phyloP scores from a whole-genome alignment of 2,797 vertebrate species.

The Urosaurus nigricauda region DNA sequence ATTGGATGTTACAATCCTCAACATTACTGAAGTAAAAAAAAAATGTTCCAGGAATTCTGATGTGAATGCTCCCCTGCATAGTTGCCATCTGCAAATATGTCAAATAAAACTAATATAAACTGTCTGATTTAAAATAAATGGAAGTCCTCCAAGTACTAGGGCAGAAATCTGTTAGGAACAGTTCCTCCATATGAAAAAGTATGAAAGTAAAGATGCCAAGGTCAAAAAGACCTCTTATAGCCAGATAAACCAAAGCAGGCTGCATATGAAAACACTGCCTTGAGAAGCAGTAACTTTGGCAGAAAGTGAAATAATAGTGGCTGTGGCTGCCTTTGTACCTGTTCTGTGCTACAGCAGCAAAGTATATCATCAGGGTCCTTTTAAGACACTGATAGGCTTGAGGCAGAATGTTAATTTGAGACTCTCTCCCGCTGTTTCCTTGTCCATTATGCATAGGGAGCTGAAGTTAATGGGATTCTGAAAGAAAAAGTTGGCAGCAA shows the following conservation, averaged over 20 bases:
- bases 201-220: slow-evolving; percentile 60
- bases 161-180: slow-evolving; percentile 70
- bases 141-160: slow-evolving; percentile 52
- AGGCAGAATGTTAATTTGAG: too few species aligned
- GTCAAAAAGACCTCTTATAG: slow-evolving; percentile 76
- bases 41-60: not conserved
- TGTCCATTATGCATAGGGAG: too few species aligned
- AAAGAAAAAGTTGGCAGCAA: too few species aligned
- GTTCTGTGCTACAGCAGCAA: not conserved
- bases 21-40: too few species aligned
- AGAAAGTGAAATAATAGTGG: slow-evolving; percentile 1
- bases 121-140: slow-evolving; percentile 58
- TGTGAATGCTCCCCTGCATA: not conserved
- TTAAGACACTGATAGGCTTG: too few species aligned
- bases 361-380: not conserved
- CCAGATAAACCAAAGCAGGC: slow-evolving; percentile 55
- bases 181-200: slow-evolving; percentile 61
- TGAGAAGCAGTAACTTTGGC: slow-evolving; percentile 49
- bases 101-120: not conserved
- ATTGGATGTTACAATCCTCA: not conserved
- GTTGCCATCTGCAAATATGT: not conserved
- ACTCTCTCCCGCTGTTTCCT: too few species aligned
- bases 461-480: too few species aligned
- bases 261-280: slow-evolving; percentile 31
- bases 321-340: not conserved